Percentiles rank a stretch among this genome's conserved stretches.
These are phyloP conservation scores for Catotricha subobsoleta DNA, from an alignment of 2,888 invertebrate genomes.

Conservation along the genomic window DNA sequence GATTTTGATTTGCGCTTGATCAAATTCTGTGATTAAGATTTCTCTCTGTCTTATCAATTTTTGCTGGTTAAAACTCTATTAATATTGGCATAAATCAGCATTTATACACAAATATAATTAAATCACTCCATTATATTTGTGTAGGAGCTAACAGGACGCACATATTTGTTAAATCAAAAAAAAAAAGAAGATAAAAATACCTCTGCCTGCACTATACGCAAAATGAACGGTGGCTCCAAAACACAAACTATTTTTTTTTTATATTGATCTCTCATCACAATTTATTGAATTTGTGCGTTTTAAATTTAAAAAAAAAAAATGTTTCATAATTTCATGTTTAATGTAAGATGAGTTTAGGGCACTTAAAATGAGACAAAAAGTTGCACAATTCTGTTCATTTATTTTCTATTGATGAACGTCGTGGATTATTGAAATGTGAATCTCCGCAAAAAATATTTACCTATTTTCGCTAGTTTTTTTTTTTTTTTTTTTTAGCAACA, in stretches of 20 bases:
- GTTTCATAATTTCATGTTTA: not conserved
- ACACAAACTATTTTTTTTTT: slow-evolving; percentile 9
- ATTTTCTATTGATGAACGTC: not conserved
- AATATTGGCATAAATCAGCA: too few species aligned
- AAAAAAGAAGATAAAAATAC: too few species aligned
- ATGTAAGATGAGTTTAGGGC: too few species aligned
- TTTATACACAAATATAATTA: too few species aligned
- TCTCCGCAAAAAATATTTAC: not conserved
- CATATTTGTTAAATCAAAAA: too few species aligned
- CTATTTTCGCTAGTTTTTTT: not conserved
- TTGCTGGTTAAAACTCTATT: too few species aligned
- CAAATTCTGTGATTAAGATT: too few species aligned
- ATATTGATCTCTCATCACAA: slow-evolving; percentile 7
- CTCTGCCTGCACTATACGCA: too few species aligned
- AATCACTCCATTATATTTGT: too few species aligned
- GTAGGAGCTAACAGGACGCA: too few species aligned
- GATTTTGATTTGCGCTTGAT: too few species aligned
- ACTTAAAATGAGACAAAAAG: not conserved
- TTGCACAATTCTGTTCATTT: not conserved
- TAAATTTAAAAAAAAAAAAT: not conserved
- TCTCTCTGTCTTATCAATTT: too few species aligned
- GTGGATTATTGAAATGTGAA: not conserved
- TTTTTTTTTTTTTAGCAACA: not conserved
- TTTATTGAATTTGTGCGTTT: slow-evolving; percentile 3
- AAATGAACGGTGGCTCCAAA: slow-evolving; percentile 5